Percentiles rank a stretch among this genome's conserved stretches.
phyloP scores from a whole-genome alignment of 2,888 invertebrate genomes.

The Philonicus albiceps region DNA sequence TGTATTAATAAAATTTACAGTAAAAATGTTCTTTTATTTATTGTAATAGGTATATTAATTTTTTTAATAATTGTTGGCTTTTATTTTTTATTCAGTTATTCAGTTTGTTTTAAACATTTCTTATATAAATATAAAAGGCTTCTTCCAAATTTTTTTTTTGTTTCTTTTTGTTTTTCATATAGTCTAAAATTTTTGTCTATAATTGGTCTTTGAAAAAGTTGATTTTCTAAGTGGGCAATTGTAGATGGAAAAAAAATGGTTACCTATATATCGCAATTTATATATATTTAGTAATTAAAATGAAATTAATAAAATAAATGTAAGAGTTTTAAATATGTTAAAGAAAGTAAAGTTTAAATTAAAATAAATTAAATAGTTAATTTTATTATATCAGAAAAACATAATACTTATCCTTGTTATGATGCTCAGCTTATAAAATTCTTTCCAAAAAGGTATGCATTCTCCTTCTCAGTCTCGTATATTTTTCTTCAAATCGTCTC shows the following conservation, averaged over 20 bases:
- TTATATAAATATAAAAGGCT: slow-evolving; percentile 12
- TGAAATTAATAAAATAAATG: background rate
- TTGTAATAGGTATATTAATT: background rate
- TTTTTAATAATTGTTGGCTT: background rate
- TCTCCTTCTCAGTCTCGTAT: background rate
- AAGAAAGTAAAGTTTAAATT: background rate
- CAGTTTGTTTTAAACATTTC: background rate
- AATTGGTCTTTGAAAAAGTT: slow-evolving; percentile 11
- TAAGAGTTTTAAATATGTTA: background rate
- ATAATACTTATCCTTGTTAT: background rate
- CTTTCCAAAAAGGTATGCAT: background rate
- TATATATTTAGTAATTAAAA: background rate
- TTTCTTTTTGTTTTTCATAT: too few species aligned
- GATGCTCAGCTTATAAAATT: background rate
- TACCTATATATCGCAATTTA: background rate
- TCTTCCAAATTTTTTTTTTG: background rate
- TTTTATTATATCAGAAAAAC: background rate
- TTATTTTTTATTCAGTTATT: background rate
- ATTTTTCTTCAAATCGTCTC: background rate
- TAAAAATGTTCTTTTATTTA: background rate
- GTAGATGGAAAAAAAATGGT: background rate
- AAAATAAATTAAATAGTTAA: background rate
- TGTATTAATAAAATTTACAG: background rate
- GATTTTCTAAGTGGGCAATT: background rate
- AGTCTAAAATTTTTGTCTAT: background rate